phyloP scores from a whole-genome alignment of 2,888 invertebrate genomes.

The Nezara viridula region DNA sequence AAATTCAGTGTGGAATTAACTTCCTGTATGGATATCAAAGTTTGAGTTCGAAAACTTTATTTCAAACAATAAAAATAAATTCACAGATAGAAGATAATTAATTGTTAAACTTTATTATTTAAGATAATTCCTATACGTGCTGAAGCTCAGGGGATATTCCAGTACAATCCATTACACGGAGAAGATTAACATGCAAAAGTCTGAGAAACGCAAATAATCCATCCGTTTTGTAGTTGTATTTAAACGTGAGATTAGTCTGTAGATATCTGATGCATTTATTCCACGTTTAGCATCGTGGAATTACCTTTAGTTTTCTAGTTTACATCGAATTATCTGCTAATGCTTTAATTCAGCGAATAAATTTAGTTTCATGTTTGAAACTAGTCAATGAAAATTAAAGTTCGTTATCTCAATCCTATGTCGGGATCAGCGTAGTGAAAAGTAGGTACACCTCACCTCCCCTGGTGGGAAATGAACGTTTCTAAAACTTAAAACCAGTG shows the following conservation, averaged over 20 bases:
- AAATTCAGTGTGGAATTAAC: no score
- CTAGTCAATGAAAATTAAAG: background rate
- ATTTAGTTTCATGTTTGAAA: background rate
- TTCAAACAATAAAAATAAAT: no score
- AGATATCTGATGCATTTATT: constrained; percentile 32
- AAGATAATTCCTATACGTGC: constrained; percentile 11
- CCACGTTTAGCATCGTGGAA: constrained; percentile 1
- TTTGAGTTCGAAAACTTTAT: no score
- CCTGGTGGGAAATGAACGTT: background rate
- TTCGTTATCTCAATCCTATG: background rate
- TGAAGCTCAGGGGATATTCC: background rate
- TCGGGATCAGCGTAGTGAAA: background rate
- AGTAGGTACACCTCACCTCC: background rate
- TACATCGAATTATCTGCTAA: background rate
- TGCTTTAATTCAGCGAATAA: background rate
- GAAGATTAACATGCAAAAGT: constrained; percentile 32
- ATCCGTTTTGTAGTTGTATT: constrained; percentile 15
- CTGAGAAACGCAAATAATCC: constrained; percentile 31
- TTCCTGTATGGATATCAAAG: no score
- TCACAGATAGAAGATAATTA: background rate
- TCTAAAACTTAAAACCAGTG: background rate
- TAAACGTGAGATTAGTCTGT: constrained; percentile 23
- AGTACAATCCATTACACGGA: constrained; percentile 5
- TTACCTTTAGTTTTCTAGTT: background rate
- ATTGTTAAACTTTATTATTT: background rate